Evolutionary conservation across 2,797 vertebrate genomes (phyloP).

Genomic region (Notolabrus celidotus): DNA sequence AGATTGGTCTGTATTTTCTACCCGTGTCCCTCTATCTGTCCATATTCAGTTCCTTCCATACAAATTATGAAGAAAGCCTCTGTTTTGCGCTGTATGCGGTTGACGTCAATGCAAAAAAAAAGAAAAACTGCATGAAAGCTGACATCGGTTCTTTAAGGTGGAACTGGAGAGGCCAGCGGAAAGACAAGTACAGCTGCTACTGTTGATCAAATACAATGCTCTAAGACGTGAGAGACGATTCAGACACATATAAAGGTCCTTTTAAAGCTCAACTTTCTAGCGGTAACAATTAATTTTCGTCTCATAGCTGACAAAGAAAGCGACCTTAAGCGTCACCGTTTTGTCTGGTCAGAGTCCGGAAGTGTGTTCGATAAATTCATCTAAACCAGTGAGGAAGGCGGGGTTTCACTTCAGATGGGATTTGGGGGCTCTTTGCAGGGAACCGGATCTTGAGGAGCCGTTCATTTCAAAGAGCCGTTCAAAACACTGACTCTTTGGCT

Average conservation of each 20-base stretch:
- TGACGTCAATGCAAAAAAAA: constrained; percentile 88
- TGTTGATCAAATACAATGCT: not conserved
- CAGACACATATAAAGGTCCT: accelerated
- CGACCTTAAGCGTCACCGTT: constrained; percentile 67
- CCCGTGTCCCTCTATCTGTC: constrained; percentile 47
- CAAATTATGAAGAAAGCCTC: constrained; percentile 74
- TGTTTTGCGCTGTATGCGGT: constrained; percentile 75
- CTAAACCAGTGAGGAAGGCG: constrained; percentile 29
- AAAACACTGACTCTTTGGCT: no score
- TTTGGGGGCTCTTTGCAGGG: no score
- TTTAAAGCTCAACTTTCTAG: accelerated
- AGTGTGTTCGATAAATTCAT: constrained; percentile 48
- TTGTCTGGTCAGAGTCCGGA: constrained; percentile 63
- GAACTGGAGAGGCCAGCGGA: constrained; percentile 26
- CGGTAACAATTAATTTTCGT: accelerated
- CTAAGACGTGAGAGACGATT: accelerated
- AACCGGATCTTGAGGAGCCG: no score
- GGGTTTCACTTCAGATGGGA: constrained; percentile 17
- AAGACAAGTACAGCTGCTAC: no score
- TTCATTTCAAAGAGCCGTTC: no score
- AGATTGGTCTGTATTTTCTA: constrained; percentile 35
- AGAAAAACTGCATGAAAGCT: constrained; percentile 74
- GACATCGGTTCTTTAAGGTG: constrained; percentile 85
- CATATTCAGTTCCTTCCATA: constrained; percentile 68
- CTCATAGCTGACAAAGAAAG: not conserved